A percentile compares a stretch with the other conserved stretches of the same genome.
Evolutionary conservation across 2,797 vertebrate species (phyloP).

Genomic region (Schizopygopsis malacanthus): DNA sequence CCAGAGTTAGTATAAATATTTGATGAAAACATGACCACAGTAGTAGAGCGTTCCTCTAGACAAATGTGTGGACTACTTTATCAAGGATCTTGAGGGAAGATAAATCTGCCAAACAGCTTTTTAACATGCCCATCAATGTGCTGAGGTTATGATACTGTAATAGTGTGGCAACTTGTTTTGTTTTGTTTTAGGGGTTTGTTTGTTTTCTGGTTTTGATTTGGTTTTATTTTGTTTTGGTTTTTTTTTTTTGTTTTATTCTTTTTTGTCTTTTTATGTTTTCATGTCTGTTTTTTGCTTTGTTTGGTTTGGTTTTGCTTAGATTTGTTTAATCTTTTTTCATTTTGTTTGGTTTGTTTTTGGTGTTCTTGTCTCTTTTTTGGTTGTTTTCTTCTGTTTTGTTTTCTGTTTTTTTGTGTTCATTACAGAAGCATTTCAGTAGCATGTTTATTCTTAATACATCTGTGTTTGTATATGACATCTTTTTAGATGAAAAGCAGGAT

Average conservation of each 20-base stretch:
- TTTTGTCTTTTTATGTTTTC: too few species aligned
- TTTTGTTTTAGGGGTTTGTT: background rate
- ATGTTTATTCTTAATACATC: background rate
- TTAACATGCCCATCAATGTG: background rate
- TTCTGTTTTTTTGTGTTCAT: background rate
- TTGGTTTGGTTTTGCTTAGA: background rate
- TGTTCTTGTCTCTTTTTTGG: background rate
- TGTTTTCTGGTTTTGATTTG: background rate
- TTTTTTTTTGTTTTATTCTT: background rate
- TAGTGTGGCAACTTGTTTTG: background rate
- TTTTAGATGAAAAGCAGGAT: conserved; percentile 43
- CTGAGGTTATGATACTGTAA: conserved; percentile 2
- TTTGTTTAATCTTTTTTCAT: background rate
- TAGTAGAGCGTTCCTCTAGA: background rate
- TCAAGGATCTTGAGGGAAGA: conserved; percentile 5
- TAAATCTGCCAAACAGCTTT: conserved; percentile 12
- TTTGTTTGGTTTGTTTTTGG: background rate
- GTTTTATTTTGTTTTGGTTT: background rate
- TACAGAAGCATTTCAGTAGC: background rate
- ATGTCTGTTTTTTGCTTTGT: background rate
- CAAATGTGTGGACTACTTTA: conserved; percentile 4
- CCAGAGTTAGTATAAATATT: conserved; percentile 27
- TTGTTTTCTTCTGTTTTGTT: background rate
- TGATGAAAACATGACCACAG: conserved; percentile 35
- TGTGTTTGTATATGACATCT: background rate